These are phyloP conservation scores for Pteruthius melanotis DNA, from an alignment of 2,113 vertebrate genomes.

Conservation along the genomic window DNA sequence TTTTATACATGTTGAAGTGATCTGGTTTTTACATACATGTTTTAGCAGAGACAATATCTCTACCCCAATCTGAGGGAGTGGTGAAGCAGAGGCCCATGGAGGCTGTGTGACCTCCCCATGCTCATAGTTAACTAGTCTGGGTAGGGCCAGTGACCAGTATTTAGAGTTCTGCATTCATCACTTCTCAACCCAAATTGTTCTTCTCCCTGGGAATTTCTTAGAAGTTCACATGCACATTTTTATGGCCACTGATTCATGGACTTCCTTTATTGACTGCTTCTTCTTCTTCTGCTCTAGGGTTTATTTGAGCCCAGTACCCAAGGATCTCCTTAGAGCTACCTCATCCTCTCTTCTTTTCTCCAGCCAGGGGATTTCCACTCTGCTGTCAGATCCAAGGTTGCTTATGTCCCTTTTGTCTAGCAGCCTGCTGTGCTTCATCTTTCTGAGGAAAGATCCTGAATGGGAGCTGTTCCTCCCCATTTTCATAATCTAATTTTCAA, in stretches of 20 bases:
- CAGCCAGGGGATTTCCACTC: constrained; percentile 39
- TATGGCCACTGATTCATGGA: neutral
- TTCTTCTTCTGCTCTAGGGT: constrained; percentile 12
- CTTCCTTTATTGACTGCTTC: neutral
- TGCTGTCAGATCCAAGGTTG: neutral
- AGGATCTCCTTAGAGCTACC: neutral
- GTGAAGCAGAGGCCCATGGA: neutral
- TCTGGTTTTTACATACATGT: neutral
- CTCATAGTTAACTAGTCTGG: neutral
- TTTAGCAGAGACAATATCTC: neutral
- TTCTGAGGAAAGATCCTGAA: neutral
- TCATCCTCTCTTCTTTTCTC: constrained; percentile 11
- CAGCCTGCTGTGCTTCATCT: neutral
- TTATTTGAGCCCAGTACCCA: neutral
- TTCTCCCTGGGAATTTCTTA: constrained; percentile 8
- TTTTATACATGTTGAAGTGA: neutral
- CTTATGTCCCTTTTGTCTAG: neutral
- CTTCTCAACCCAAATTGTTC: neutral
- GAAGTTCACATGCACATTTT: neutral
- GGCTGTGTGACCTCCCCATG: neutral
- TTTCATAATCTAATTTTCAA: neutral
- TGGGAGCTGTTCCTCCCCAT: neutral
- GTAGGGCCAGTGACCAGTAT: neutral
- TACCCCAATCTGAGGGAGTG: neutral
- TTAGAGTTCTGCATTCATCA: neutral